These are phyloP conservation scores for Kryptolebias ocellatus DNA, from an alignment of 2,797 vertebrate species.

Conservation along the genomic window DNA sequence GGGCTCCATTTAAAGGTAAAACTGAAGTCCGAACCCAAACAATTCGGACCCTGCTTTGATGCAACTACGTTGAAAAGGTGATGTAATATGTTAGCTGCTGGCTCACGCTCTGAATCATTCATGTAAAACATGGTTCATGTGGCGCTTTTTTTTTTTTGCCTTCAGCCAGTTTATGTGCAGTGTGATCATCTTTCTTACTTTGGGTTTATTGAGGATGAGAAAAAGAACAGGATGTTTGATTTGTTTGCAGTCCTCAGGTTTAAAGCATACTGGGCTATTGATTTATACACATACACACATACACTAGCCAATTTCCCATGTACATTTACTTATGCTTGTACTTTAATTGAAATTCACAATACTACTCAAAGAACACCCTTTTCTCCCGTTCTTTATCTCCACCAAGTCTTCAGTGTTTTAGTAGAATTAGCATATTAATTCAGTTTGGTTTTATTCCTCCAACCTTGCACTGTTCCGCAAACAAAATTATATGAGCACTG, in stretches of 20 bases:
- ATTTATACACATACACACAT: conserved; percentile 18
- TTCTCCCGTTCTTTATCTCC: conserved; percentile 12
- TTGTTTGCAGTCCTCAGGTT: conserved; percentile 31
- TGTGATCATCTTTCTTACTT: conserved; percentile 9
- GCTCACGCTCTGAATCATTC: conserved; percentile 22
- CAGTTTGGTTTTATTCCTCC: conserved; percentile 11
- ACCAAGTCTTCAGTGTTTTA: conserved; percentile 13
- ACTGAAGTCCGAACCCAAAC: conserved; percentile 5
- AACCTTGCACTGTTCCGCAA: conserved; percentile 8
- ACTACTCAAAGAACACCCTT: conserved; percentile 5
- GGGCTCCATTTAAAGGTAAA: conserved; percentile 10
- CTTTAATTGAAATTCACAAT: conserved; percentile 46
- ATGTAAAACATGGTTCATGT: conserved; percentile 26
- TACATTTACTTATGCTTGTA: conserved; percentile 42
- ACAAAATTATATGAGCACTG: conserved; percentile 6
- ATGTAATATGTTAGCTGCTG: conserved; percentile 33
- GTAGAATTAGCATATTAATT: conserved; percentile 42
- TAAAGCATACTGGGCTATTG: conserved; percentile 29
- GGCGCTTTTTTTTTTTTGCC: conserved; percentile 34
- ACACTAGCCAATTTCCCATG: conserved; percentile 21
- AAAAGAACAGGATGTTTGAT: conserved; percentile 37
- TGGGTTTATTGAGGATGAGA: conserved; percentile 36
- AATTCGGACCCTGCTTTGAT: conserved; percentile 28
- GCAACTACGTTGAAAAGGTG: conserved; percentile 31
- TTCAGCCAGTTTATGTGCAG: conserved; percentile 22